Percentiles rank a stretch among this genome's conserved stretches.
Conservation (phyloP, 1,140 invertebrate genomes). For the Leptonema lineaticorne region DNA sequence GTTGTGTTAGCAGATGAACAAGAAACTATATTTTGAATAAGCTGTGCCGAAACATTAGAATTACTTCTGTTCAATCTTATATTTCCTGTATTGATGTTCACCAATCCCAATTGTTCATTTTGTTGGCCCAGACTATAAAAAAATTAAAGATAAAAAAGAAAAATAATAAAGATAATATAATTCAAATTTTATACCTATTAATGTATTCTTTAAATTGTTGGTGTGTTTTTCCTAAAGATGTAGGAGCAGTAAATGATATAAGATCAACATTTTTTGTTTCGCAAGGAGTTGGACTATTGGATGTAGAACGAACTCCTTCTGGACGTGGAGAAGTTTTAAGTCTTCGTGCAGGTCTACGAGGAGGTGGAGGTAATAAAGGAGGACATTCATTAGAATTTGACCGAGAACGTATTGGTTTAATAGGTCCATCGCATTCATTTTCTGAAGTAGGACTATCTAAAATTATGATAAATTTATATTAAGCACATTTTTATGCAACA, state of each 20-base stretch:
- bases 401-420: constrained; percentile 30
- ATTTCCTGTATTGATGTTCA: constrained; percentile 14
- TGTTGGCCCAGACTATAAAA: constrained; percentile 51
- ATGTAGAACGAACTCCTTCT: constrained; percentile 47
- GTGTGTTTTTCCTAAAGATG: constrained; percentile 54
- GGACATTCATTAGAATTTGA: constrained; percentile 45
- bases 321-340: constrained; percentile 45
- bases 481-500: too few species aligned
- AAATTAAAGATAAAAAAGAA: neutral
- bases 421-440: constrained; percentile 30
- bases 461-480: too few species aligned
- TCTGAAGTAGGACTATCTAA: constrained; percentile 29
- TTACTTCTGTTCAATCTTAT: constrained; percentile 31
- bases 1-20: constrained; percentile 22
- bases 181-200: constrained; percentile 46
- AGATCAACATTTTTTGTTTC: constrained; percentile 67
- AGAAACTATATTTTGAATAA: constrained; percentile 31
- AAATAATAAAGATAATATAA: neutral
- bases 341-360: constrained; percentile 55
- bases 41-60: constrained; percentile 27
- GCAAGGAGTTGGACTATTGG: constrained; percentile 52
- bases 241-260: constrained; percentile 72
- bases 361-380: constrained; percentile 53
- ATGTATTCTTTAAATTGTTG: constrained; percentile 57
- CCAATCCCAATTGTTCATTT: constrained; percentile 43